These are phyloP conservation scores for Bos indicus DNA, from an alignment of 2,113 vertebrate species.

Conservation along the genomic window DNA sequence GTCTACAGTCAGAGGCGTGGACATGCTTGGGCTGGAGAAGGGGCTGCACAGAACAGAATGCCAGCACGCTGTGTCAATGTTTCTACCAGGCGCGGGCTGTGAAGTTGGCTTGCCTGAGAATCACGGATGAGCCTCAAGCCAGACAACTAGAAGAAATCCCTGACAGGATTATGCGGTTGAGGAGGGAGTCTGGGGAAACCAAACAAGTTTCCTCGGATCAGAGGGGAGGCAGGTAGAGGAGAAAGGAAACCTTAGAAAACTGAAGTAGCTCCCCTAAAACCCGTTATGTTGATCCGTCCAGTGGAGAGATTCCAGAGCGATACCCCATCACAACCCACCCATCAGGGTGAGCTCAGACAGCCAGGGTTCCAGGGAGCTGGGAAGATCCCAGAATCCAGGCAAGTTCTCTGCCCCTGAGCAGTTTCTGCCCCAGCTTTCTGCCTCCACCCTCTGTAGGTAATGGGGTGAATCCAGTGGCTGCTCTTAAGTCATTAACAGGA, in stretches of 20 bases:
- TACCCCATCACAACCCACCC: background rate
- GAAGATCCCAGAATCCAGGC: background rate
- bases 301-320: background rate
- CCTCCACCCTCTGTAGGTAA: constrained; percentile 66
- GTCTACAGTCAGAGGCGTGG: background rate
- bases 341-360: background rate
- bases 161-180: background rate
- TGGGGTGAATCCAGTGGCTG: constrained; percentile 58
- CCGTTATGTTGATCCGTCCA: background rate
- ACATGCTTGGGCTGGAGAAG: background rate
- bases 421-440: constrained; percentile 24
- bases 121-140: background rate
- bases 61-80: background rate
- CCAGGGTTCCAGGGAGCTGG: background rate
- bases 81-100: background rate
- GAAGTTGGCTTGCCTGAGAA: background rate
- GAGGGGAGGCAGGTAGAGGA: background rate
- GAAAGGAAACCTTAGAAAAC: background rate
- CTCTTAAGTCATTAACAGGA: constrained; percentile 64
- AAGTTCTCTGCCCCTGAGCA: constrained; percentile 13
- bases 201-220: background rate
- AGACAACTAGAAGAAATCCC: background rate
- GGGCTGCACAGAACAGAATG: background rate
- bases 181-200: background rate
- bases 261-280: background rate